Percentiles rank a stretch among this genome's conserved stretches.
Conservation (phyloP, 2,113 vertebrate genomes). For the Neolamprologus variostigma region DNA sequence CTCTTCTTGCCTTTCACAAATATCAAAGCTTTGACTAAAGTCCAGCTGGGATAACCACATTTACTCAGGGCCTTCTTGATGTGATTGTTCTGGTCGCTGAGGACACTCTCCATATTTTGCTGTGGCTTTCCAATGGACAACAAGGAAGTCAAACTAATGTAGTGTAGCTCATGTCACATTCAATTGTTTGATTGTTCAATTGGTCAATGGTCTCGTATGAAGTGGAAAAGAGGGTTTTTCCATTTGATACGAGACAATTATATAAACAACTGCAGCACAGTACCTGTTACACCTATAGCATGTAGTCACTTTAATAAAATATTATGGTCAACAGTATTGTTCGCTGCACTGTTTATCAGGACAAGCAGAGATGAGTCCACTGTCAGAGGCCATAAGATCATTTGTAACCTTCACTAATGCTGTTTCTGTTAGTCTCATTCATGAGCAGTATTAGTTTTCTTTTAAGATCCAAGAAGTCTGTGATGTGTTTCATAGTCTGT, state of each 20-base stretch:
- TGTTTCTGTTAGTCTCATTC: background rate
- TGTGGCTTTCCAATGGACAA: rapidly evolving
- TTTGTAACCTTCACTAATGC: background rate
- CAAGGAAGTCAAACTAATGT: background rate
- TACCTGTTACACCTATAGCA: background rate
- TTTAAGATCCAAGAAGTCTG: background rate
- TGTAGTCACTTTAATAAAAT: background rate
- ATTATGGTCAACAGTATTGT: background rate
- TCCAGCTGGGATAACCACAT: background rate
- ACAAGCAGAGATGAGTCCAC: background rate
- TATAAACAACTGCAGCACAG: background rate
- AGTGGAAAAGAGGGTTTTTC: background rate
- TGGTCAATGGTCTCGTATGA: rapidly evolving
- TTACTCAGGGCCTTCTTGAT: background rate
- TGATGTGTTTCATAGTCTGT: background rate
- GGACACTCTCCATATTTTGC: background rate
- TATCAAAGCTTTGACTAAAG: background rate
- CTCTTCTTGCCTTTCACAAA: background rate
- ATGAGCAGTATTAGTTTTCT: background rate
- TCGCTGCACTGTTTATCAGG: background rate
- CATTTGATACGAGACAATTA: background rate
- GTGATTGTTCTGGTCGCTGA: rapidly evolving
- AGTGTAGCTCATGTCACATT: background rate
- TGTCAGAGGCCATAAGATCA: background rate
- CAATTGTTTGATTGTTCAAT: background rate